phyloP scores from a whole-genome alignment of 2,113 vertebrate genomes.

The Melanostigma gelatinosum region DNA sequence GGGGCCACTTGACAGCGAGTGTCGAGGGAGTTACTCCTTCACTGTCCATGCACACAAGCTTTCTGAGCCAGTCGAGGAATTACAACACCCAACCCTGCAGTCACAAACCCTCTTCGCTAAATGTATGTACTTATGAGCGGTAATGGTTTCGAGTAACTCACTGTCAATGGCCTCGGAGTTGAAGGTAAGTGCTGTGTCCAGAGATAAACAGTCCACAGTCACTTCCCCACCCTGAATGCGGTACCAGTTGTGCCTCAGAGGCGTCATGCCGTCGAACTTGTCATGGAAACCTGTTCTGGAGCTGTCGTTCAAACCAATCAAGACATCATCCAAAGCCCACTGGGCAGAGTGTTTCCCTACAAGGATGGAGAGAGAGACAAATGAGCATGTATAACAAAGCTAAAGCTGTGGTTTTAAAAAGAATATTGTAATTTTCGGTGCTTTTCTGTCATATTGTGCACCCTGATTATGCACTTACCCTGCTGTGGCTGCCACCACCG shows the following conservation, averaged over 20 bases:
- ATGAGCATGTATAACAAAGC: not conserved
- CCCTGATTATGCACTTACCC: conserved; percentile 75
- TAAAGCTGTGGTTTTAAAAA: not conserved
- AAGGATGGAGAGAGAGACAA: not conserved
- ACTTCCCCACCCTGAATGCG: conserved; percentile 96
- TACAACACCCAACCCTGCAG: not conserved
- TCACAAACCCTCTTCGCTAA: not conserved
- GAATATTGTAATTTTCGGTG: not conserved
- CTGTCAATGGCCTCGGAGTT: conserved; percentile 89
- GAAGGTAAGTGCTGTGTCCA: conserved; percentile 94
- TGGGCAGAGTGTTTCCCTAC: conserved; percentile 94
- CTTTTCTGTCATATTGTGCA: not conserved
- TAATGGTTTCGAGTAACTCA: conserved; percentile 63
- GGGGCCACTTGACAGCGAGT: conserved; percentile 19
- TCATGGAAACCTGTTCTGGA: conserved; percentile 95
- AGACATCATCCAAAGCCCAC: conserved; percentile 95
- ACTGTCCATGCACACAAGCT: not conserved
- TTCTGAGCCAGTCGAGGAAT: not conserved
- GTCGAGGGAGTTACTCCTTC: conserved; percentile 18
- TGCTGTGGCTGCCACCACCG: conserved; percentile 99
- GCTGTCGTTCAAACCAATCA: conserved; percentile 99
- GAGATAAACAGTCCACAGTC: conserved; percentile 93
- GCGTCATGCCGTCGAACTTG: conserved; percentile 92
- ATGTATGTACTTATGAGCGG: not conserved
- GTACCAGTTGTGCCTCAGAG: conserved; percentile 95